These are phyloP conservation scores for Neoitamus cyanurus DNA, from an alignment of 2,888 invertebrate species.

Conservation along the genomic window DNA sequence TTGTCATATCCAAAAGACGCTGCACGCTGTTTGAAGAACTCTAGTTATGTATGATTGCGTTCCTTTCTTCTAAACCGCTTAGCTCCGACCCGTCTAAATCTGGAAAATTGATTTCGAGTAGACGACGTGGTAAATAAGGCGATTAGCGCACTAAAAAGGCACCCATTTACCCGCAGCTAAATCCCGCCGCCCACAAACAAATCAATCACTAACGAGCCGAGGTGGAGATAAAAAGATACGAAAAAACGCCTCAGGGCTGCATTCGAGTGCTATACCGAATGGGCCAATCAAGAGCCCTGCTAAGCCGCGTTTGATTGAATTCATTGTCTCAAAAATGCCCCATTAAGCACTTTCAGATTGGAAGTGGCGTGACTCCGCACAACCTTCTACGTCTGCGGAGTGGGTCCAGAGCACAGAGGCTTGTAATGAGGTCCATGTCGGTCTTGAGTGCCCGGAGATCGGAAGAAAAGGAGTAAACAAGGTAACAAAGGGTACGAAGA, in stretches of 20 bases:
- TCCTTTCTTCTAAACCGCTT: neutral
- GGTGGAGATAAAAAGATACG: neutral
- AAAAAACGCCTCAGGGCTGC: neutral
- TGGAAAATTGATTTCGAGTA: neutral
- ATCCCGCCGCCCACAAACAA: conserved; percentile 20
- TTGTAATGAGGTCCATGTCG: neutral
- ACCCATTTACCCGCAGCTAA: neutral
- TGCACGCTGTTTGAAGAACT: neutral
- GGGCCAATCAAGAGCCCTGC: conserved; percentile 31
- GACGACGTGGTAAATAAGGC: neutral
- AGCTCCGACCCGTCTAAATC: neutral
- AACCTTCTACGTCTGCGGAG: neutral
- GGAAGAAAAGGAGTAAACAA: conserved; percentile 4
- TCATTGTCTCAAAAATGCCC: conserved; percentile 26
- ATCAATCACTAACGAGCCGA: conserved; percentile 27
- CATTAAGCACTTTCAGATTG: conserved; percentile 12
- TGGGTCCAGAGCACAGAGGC: neutral
- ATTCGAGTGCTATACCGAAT: neutral
- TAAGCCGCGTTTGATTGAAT: conserved; percentile 31
- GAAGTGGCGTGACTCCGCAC: conserved; percentile 8
- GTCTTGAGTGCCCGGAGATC: neutral
- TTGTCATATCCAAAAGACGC: neutral
- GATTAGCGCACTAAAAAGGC: neutral
- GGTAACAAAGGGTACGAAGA: conserved; percentile 2
- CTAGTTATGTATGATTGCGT: neutral